phyloP scores from a whole-genome alignment of 2,113 vertebrate species.

The Dromaius novaehollandiae region DNA sequence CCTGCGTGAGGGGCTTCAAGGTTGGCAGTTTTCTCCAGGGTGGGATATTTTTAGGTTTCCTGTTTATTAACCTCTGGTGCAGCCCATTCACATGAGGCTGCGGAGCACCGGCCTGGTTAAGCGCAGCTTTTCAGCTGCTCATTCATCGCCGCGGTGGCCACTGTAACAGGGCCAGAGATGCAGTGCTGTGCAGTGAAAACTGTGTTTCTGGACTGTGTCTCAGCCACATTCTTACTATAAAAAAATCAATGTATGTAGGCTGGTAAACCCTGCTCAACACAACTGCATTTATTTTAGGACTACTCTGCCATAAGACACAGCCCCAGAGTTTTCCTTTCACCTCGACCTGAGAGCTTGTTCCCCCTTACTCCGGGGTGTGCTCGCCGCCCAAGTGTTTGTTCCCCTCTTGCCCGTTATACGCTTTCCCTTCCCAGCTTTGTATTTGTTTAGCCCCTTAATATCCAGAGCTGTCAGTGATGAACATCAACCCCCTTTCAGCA shows the following conservation, averaged over 20 bases:
- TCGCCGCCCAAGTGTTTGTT: background rate
- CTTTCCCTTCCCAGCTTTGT: background rate
- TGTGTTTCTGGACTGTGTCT: constrained; percentile 49
- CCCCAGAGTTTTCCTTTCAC: background rate
- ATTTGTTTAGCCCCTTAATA: constrained; percentile 39
- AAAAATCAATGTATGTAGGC: background rate
- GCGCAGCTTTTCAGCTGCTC: background rate
- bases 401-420: background rate
- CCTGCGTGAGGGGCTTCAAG: constrained; percentile 34
- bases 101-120: background rate
- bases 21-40: constrained; percentile 3
- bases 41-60: constrained; percentile 43
- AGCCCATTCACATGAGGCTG: background rate
- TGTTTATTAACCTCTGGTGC: background rate
- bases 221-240: constrained; percentile 36
- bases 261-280: constrained; percentile 2
- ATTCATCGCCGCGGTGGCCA: background rate
- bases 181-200: background rate
- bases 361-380: background rate
- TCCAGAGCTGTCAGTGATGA: constrained; percentile 24
- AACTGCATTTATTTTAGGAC: constrained; percentile 15
- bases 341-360: background rate
- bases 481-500: constrained; percentile 20
- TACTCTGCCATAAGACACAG: background rate
- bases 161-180: rapidly evolving